A percentile compares a stretch with the other conserved stretches of the same genome.
phyloP scores from a whole-genome alignment of 2,888 invertebrate genomes.

The Tachina grossa region DNA sequence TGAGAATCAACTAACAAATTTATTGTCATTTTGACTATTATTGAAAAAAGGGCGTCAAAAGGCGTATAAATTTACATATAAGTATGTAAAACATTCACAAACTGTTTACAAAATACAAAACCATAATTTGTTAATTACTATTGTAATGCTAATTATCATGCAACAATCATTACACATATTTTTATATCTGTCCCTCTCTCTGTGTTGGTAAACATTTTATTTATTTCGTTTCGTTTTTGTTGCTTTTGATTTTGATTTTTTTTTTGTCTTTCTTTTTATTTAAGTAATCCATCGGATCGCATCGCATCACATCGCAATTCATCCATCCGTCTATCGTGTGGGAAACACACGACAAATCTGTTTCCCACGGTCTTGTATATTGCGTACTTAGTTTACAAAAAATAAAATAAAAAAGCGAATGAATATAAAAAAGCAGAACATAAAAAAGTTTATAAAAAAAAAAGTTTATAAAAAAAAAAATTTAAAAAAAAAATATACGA shows the following conservation, averaged over 20 bases:
- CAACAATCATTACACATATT: conserved; percentile 67
- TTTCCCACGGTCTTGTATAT: conserved; percentile 83
- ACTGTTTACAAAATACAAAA: conserved; percentile 31
- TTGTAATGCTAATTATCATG: conserved; percentile 57
- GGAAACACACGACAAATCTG: conserved; percentile 83
- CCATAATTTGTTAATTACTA: conserved; percentile 61
- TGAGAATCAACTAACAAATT: conserved; percentile 22
- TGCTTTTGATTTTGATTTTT: conserved; percentile 56
- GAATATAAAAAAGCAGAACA: conserved; percentile 66
- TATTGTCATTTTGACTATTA: conserved; percentile 29
- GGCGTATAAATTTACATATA: conserved; percentile 33
- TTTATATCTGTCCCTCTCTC: conserved; percentile 56
- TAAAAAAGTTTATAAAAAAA: conserved; percentile 72
- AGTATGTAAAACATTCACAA: conserved; percentile 35
- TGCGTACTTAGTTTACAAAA: conserved; percentile 68
- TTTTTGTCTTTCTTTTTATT: conserved; percentile 44
- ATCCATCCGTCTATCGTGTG: conserved; percentile 83
- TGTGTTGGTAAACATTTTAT: conserved; percentile 63
- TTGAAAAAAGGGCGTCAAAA: conserved; percentile 28
- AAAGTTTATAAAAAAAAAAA: conserved; percentile 71
- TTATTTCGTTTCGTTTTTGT: conserved; percentile 28
- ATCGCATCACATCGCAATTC: conserved; percentile 80
- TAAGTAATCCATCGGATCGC: conserved; percentile 74
- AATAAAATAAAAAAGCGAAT: conserved; percentile 59
- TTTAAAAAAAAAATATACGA: conserved; percentile 72